A percentile compares a stretch with the other conserved stretches of the same genome.
These are phyloP conservation scores for Cariama cristata DNA, from an alignment of 2,113 vertebrate species.

Conservation along the genomic window DNA sequence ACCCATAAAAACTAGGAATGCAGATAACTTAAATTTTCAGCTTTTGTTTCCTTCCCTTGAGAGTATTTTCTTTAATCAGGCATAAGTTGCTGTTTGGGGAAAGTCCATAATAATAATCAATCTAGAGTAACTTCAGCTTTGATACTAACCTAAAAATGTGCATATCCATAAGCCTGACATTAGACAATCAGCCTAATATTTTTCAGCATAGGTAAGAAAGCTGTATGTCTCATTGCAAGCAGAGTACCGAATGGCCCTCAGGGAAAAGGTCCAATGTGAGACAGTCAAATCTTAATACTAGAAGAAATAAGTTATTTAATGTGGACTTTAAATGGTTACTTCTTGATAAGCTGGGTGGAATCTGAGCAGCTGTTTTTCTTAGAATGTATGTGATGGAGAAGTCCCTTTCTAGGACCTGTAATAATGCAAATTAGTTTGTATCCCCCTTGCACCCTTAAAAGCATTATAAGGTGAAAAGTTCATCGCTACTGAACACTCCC, in stretches of 20 bases:
- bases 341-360: neutral
- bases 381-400: neutral
- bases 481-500: rapidly evolving
- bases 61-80: neutral
- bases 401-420: neutral
- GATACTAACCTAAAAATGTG: neutral
- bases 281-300: neutral
- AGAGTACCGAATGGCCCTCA: neutral
- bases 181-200: neutral
- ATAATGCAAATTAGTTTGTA: neutral
- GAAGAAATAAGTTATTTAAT: neutral
- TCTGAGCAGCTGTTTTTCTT: neutral
- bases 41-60: neutral
- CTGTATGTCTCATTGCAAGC: neutral
- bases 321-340: neutral
- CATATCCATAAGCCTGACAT: neutral
- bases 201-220: neutral
- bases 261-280: neutral
- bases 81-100: neutral
- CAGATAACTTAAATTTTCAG: neutral
- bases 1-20: neutral
- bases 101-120: neutral
- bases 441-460: neutral
- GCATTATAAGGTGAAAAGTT: neutral
- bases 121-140: neutral